Evolutionary conservation across 37 sponge, comb jelly and placozoan species (phyloP).

Genomic region (Spongilla lacustris): DNA sequence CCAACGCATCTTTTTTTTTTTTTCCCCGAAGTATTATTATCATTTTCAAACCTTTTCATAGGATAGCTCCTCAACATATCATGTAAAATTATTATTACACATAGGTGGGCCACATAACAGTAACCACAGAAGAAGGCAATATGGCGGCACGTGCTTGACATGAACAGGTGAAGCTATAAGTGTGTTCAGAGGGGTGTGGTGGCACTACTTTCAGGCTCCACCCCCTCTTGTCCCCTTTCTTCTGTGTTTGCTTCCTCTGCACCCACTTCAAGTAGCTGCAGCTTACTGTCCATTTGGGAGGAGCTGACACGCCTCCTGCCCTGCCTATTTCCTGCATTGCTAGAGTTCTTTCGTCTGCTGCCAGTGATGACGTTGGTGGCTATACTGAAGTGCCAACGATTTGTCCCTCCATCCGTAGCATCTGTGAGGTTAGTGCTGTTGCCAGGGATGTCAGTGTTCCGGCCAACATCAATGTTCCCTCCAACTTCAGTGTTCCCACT

Average conservation of each 20-base stretch:
- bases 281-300: background rate
- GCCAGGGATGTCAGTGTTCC: background rate
- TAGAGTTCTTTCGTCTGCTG: background rate
- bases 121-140: no score
- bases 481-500: background rate
- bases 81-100: no score
- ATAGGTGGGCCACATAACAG: no score
- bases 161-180: no score
- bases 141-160: no score
- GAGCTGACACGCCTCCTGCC: background rate
- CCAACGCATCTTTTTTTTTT: conserved; percentile 85
- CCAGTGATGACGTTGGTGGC: background rate
- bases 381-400: background rate
- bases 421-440: background rate
- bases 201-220: background rate
- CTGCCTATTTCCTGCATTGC: background rate
- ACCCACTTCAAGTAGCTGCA: background rate
- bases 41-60: no score
- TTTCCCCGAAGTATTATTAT: background rate
- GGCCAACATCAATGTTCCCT: background rate
- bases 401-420: background rate
- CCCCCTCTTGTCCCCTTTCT: background rate
- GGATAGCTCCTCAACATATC: no score
- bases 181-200: background rate
- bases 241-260: background rate